Evolutionary conservation across 2,888 invertebrate genomes (phyloP).

Genomic region (Minunthozetes semirufus): DNA sequence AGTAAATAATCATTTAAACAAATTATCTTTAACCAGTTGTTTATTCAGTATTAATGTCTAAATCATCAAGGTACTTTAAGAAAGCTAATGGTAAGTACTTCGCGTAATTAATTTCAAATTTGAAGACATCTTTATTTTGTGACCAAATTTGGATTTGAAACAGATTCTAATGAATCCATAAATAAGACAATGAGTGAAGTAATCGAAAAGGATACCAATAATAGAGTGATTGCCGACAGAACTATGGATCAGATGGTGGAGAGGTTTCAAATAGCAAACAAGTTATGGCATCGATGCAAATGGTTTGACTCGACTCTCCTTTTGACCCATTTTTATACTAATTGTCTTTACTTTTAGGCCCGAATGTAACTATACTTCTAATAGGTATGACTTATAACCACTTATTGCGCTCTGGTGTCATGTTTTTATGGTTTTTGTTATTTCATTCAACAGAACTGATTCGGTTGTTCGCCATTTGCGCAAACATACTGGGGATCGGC

Average conservation of each 20-base stretch:
- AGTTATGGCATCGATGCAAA: conserved; percentile 28
- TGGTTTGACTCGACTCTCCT: background rate
- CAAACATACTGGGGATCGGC: conserved; percentile 22
- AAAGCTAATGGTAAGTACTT: too few species aligned
- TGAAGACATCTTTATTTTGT: too few species aligned
- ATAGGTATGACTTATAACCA: background rate
- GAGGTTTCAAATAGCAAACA: conserved; percentile 24
- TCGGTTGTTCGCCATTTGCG: conserved; percentile 26
- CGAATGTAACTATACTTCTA: conserved; percentile 6
- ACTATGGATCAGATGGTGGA: conserved; percentile 31
- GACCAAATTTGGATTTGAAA: too few species aligned
- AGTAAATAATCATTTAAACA: too few species aligned
- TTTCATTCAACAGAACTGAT: conserved; percentile 28
- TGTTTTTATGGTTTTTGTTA: background rate
- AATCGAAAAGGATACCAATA: background rate
- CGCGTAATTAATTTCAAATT: too few species aligned
- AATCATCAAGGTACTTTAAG: too few species aligned
- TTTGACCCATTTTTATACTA: too few species aligned
- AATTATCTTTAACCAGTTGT: too few species aligned
- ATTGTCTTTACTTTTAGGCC: too few species aligned
- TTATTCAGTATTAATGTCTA: too few species aligned
- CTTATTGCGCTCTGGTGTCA: background rate
- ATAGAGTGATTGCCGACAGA: background rate
- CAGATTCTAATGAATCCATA: too few species aligned
- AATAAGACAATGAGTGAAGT: background rate